Evolutionary conservation across 2,113 vertebrate genomes (phyloP).

Genomic region (Sitta europaea): DNA sequence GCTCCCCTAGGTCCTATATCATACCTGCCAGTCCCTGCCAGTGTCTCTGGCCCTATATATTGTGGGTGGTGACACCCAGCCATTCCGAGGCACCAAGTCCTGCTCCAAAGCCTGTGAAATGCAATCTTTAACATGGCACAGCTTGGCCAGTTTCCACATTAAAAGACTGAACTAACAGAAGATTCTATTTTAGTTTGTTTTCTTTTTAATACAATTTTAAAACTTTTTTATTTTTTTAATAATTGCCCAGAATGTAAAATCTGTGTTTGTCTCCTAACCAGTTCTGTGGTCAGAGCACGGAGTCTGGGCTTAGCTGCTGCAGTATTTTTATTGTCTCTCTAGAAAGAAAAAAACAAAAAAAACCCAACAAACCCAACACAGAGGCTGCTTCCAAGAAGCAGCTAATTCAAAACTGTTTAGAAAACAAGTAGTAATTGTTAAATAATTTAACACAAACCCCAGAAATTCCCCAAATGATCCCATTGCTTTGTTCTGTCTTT

Average conservation of each 20-base stretch:
- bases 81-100: neutral
- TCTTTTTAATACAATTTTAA: neutral
- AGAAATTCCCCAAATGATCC: neutral
- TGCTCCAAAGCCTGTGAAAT: neutral
- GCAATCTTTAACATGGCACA: neutral
- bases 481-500: neutral
- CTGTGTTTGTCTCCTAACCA: neutral
- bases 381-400: neutral
- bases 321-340: neutral
- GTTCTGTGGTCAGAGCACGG: neutral
- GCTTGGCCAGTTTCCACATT: neutral
- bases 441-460: neutral
- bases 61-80: neutral
- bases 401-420: neutral
- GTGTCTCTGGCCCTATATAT: neutral
- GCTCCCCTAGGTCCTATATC: neutral
- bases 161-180: neutral
- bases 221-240: neutral
- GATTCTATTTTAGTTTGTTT: neutral
- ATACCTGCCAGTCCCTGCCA: neutral
- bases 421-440: neutral
- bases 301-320: neutral
- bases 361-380: neutral
- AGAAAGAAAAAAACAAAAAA: neutral
- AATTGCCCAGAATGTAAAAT: neutral